phyloP scores from a whole-genome alignment of 1,140 invertebrate genomes.

The Zelostemma sp. region DNA sequence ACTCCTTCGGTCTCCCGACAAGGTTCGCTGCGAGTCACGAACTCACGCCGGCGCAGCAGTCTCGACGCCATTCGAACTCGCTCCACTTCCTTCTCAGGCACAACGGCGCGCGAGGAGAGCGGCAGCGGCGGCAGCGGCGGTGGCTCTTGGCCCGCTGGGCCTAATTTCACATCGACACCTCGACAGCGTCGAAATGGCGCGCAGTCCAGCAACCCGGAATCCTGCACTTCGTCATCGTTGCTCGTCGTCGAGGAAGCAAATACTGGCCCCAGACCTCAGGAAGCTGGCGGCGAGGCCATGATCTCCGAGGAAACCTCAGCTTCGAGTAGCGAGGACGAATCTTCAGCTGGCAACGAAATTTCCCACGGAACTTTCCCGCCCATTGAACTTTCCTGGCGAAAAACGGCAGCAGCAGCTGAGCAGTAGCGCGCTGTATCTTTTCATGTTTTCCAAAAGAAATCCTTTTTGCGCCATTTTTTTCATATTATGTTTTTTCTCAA shows the following conservation, averaged over 20 bases:
- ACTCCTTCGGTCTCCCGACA: conserved; percentile 50
- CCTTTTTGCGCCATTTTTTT: too few relatives aligned
- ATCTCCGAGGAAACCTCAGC: conserved; percentile 69
- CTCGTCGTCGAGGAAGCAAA: conserved; percentile 39
- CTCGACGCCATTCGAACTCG: conserved; percentile 48
- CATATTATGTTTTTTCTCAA: too few relatives aligned
- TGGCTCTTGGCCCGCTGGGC: too few relatives aligned
- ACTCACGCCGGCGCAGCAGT: conserved; percentile 40
- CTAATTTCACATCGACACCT: conserved; percentile 56
- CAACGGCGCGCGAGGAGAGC: conserved; percentile 33
- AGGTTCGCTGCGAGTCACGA: conserved; percentile 54
- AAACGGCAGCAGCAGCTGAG: conserved; percentile 13
- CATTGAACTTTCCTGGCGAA: conserved; percentile 40
- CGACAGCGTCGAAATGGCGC: conserved; percentile 48
- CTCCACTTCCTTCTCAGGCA: conserved; percentile 54
- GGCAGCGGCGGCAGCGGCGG: conserved; percentile 48
- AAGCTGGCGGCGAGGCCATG: conserved; percentile 70
- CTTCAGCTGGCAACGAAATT: conserved; percentile 65
- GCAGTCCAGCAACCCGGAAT: conserved; percentile 43
- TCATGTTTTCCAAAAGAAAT: too few relatives aligned
- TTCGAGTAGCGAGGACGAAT: conserved; percentile 67
- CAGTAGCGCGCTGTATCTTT: too few relatives aligned
- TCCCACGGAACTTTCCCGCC: conserved; percentile 49
- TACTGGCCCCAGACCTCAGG: conserved; percentile 60
- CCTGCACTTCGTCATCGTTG: conserved; percentile 22